Evolutionary conservation across 2,888 invertebrate species (phyloP), one percentile per base, ranked within the genome.

Genomic region (Tetropium fuscum): DNA sequence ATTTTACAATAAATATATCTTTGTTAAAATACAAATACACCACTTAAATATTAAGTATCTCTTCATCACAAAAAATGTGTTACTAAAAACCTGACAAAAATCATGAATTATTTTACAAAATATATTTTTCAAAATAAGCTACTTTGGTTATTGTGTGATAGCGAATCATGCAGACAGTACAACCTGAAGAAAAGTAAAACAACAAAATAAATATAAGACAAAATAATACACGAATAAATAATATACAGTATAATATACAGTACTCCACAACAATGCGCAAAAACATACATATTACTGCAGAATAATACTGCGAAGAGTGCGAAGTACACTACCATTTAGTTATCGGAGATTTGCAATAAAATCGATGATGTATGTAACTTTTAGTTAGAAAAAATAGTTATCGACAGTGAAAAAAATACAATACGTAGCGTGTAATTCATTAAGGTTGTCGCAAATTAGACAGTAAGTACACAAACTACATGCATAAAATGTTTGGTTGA

Each of bases 1-100:
- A 68, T 68, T 67, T 65, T 69, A 70, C 69, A 51, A 55, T 62
- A 60, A 15, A 44, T 48, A 60, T 68, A 51, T 60, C 66, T 77
- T 78, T 76, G 78, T 77, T 73, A 78, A 74, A 78, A 75, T 74
- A 77, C 77, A 78, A 78, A 75, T 77, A 78, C 77, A 68, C 69
- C 74, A 79, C 79, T 79, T 80, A 79, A 80, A 80, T 79, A 79
- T 80, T 80, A 80, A 80, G 79, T 77, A 78, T 70, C 68, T 70
- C 68, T 71, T 65, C 77, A 77, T 78, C 79, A 78, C 78, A 78
- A 78, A 69, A 70, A 73, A 59, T 68, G 72, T 69, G 68, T 70
- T 63, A 59, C 48, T 55, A 67, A 64, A 63, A 64, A 70, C 72
- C 70, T 72, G 72, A 72, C 69, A 66, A 70, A 68, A 60, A 54